A percentile compares a stretch with the other conserved stretches of the same genome.
These are phyloP conservation scores for Drosophila suzukii DNA, from an alignment of 1,140 invertebrate species.

Conservation along the genomic window DNA sequence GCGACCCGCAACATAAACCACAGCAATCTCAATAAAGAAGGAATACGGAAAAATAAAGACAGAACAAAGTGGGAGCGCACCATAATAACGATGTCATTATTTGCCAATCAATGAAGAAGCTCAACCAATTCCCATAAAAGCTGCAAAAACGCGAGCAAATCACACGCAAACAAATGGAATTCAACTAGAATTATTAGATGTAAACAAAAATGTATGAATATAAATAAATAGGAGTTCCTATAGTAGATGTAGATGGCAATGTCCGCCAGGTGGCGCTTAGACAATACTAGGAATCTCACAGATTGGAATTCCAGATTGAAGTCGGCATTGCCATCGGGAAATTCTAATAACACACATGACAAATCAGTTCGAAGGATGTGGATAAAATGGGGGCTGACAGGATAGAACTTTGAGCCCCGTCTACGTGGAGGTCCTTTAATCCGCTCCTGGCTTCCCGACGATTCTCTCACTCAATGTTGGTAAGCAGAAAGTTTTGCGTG, in stretches of 20 bases:
- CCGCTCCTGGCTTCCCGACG: not conserved
- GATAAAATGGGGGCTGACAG: not conserved
- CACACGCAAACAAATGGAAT: conserved; percentile 10
- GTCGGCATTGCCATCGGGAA: conserved; percentile 10
- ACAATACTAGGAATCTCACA: not conserved
- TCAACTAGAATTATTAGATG: conserved; percentile 14
- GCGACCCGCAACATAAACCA: conserved; percentile 49
- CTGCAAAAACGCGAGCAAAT: not conserved
- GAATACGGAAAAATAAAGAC: conserved; percentile 21
- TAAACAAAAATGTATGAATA: conserved; percentile 12
- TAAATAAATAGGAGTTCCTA: not conserved
- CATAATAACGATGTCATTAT: conserved; percentile 60
- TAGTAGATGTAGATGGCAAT: no score
- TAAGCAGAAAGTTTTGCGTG: conserved; percentile 34
- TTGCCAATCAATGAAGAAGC: conserved; percentile 60
- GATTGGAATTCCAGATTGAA: conserved; percentile 15
- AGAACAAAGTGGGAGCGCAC: conserved; percentile 25
- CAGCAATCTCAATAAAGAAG: conserved; percentile 54
- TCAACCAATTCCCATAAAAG: conserved; percentile 49
- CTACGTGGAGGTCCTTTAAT: not conserved
- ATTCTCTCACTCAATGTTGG: no score
- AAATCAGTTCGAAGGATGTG: conserved; percentile 22
- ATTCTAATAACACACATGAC: conserved; percentile 41
- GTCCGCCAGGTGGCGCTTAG: conserved; percentile 11
- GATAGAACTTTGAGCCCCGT: not conserved